These are phyloP conservation scores for Furnarius figulus DNA, from an alignment of 2,113 vertebrate genomes.

Conservation along the genomic window DNA sequence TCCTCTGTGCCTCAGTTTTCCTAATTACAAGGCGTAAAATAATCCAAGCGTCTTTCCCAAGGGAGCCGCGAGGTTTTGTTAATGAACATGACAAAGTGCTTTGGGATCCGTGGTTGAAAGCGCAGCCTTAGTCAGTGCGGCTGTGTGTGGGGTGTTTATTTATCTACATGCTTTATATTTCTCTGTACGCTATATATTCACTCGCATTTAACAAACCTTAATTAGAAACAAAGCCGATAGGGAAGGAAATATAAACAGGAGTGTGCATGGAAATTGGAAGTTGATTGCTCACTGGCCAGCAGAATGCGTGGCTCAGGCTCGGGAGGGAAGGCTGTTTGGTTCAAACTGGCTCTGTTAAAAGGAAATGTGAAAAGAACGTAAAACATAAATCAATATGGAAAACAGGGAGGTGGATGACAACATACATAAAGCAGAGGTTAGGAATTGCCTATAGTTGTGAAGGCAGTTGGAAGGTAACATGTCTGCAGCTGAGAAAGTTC, in stretches of 20 bases:
- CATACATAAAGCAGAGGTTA: slow-evolving; percentile 57
- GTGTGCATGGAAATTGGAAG: slow-evolving; percentile 51
- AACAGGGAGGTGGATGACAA: slow-evolving; percentile 55
- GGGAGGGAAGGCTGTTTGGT: slow-evolving; percentile 9
- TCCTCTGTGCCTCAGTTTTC: slow-evolving; percentile 65
- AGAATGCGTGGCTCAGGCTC: background rate
- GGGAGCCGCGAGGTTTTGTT: slow-evolving; percentile 56
- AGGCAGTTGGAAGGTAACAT: background rate
- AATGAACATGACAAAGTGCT: slow-evolving; percentile 66
- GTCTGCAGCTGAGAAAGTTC: slow-evolving; percentile 37
- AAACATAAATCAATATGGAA: slow-evolving; percentile 51
- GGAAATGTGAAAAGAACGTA: slow-evolving; percentile 57
- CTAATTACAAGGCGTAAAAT: slow-evolving; percentile 64
- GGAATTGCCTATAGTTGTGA: background rate
- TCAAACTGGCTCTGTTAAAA: slow-evolving; percentile 22
- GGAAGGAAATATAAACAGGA: slow-evolving; percentile 61
- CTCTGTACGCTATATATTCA: slow-evolving; percentile 8
- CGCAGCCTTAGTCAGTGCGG: background rate
- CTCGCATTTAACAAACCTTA: slow-evolving; percentile 46
- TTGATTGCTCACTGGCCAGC: slow-evolving; percentile 52
- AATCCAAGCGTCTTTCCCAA: slow-evolving; percentile 34
- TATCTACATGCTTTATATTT: slow-evolving; percentile 50
- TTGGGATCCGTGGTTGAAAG: slow-evolving; percentile 56
- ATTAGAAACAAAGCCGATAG: slow-evolving; percentile 66
- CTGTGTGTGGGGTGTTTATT: slow-evolving; percentile 54